phyloP scores from a whole-genome alignment of 2,888 invertebrate species.

The Salpingus planirostris region DNA sequence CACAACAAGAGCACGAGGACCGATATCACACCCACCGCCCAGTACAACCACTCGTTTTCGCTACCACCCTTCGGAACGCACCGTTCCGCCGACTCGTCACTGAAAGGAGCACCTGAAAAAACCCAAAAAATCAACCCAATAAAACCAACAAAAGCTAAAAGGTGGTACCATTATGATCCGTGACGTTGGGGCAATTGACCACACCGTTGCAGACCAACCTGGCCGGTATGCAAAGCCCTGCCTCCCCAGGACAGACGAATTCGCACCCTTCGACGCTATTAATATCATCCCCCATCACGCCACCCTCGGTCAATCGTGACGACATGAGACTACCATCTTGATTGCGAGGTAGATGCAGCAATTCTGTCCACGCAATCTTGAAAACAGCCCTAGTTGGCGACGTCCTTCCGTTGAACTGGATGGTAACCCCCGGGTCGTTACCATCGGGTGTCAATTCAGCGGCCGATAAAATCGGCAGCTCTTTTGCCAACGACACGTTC shows the following conservation, averaged over 20 bases:
- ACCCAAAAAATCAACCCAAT: not conserved
- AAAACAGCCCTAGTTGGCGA: slow-evolving; percentile 75
- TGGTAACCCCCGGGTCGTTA: slow-evolving; percentile 34
- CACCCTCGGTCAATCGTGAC: slow-evolving; percentile 61
- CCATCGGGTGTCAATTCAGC: slow-evolving; percentile 63
- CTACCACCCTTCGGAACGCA: slow-evolving; percentile 42
- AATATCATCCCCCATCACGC: slow-evolving; percentile 33
- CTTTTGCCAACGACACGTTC: slow-evolving; percentile 71
- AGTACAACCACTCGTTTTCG: slow-evolving; percentile 37
- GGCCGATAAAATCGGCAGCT: slow-evolving; percentile 70
- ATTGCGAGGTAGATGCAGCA: slow-evolving; percentile 77
- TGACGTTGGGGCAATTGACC: slow-evolving; percentile 74
- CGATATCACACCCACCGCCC: slow-evolving; percentile 31
- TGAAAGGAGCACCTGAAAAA: slow-evolving; percentile 33
- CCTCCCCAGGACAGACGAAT: slow-evolving; percentile 79
- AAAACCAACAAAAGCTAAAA: not conserved
- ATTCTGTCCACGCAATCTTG: slow-evolving; percentile 84
- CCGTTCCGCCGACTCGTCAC: slow-evolving; percentile 70
- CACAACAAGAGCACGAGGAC: slow-evolving; percentile 32
- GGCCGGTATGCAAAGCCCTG: slow-evolving; percentile 74
- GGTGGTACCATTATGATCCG: slow-evolving; percentile 41
- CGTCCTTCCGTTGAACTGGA: slow-evolving; percentile 62
- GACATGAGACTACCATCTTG: slow-evolving; percentile 70
- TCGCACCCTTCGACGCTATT: slow-evolving; percentile 67
- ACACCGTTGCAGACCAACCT: slow-evolving; percentile 80